These are phyloP conservation scores for Crepidodera aurea DNA, from an alignment of 2,888 invertebrate genomes.

Conservation along the genomic window DNA sequence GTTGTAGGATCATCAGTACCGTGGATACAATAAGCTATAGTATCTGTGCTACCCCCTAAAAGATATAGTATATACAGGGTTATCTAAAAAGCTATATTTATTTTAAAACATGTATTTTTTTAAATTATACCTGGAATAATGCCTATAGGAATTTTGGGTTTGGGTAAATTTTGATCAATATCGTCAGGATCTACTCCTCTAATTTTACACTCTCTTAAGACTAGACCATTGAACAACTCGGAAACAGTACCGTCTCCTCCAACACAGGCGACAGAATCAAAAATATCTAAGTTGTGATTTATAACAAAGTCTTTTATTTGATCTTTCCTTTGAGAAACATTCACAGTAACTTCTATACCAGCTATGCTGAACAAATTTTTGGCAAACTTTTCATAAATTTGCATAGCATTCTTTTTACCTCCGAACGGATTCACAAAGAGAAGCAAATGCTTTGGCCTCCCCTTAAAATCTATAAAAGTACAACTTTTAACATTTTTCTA, in stretches of 20 bases:
- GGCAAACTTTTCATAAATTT: conserved; percentile 78
- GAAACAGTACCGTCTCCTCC: conserved; percentile 90
- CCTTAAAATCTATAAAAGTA: conserved; percentile 60
- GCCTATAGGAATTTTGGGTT: conserved; percentile 68
- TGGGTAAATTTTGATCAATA: conserved; percentile 62
- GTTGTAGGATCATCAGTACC: conserved; percentile 83
- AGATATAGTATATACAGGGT: background rate
- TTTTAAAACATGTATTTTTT: too few species aligned
- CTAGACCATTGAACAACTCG: conserved; percentile 79
- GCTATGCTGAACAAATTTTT: conserved; percentile 72
- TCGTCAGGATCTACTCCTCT: conserved; percentile 65
- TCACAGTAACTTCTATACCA: conserved; percentile 71
- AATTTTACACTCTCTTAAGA: conserved; percentile 66
- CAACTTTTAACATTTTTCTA: background rate
- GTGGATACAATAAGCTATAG: conserved; percentile 79
- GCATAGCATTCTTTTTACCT: conserved; percentile 76
- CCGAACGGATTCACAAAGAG: conserved; percentile 88
- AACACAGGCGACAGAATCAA: conserved; percentile 78
- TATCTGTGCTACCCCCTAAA: conserved; percentile 76
- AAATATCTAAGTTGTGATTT: conserved; percentile 66
- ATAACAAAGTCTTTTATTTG: conserved; percentile 77
- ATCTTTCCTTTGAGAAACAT: conserved; percentile 77
- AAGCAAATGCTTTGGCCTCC: conserved; percentile 74
- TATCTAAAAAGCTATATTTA: background rate
- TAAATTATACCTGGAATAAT: conserved; percentile 65